These are phyloP conservation scores for Pararge aegeria DNA, from an alignment of 1,140 invertebrate species.

Conservation along the genomic window DNA sequence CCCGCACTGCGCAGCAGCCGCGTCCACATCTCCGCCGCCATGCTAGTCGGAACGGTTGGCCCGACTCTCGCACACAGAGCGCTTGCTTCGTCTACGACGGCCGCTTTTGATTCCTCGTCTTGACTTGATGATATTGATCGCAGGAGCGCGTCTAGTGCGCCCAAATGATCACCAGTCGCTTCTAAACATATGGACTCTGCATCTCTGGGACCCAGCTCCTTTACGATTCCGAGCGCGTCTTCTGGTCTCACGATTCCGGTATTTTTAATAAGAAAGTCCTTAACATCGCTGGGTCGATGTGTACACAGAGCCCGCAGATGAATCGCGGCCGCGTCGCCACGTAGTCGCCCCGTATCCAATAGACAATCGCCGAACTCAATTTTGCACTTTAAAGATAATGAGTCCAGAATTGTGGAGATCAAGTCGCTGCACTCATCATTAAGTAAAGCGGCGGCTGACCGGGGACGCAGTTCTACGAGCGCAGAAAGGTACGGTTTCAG, in stretches of 20 bases:
- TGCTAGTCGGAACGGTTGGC: constrained; percentile 40
- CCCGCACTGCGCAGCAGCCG: constrained; percentile 40
- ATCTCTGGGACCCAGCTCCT: constrained; percentile 42
- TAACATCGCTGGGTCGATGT: constrained; percentile 41
- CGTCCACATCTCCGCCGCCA: constrained; percentile 57
- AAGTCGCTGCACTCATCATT: constrained; percentile 44
- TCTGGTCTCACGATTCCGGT: constrained; percentile 60
- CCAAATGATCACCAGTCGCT: constrained; percentile 52
- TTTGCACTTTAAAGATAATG: constrained; percentile 32
- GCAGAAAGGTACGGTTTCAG: constrained; percentile 39
- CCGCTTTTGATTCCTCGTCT: constrained; percentile 27
- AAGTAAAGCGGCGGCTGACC: constrained; percentile 51
- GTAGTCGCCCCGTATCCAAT: constrained; percentile 50
- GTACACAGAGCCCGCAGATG: constrained; percentile 58
- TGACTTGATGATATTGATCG: constrained; percentile 25
- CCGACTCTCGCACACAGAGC: constrained; percentile 50
- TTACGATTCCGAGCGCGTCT: constrained; percentile 54
- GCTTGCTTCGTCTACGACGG: constrained; percentile 38
- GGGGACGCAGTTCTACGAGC: constrained; percentile 50
- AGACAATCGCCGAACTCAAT: constrained; percentile 59
- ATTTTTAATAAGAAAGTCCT: constrained; percentile 50
- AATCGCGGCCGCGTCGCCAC: constrained; percentile 50
- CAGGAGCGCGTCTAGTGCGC: constrained; percentile 47
- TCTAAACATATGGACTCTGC: constrained; percentile 68
- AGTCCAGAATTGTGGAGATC: constrained; percentile 35